Conservation (phyloP, 2,888 invertebrate genomes). For the Nemoura dubitans region DNA sequence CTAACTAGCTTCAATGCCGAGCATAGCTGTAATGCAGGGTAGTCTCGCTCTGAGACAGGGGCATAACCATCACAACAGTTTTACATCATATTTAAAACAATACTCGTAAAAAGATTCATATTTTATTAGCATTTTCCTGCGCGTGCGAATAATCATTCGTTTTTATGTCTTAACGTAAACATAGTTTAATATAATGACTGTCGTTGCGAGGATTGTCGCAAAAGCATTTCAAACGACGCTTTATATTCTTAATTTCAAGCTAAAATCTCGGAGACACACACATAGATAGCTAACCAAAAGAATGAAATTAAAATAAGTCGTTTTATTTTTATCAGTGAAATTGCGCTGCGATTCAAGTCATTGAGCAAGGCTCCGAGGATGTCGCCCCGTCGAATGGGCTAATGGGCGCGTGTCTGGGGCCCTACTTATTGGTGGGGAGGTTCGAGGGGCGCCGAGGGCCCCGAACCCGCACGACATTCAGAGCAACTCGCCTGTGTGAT, state of each 20-base stretch:
- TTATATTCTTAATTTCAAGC: conserved; percentile 38
- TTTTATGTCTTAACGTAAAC: conserved; percentile 40
- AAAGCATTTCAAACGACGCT: conserved; percentile 22
- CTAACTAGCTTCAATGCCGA: neutral
- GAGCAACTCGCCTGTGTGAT: neutral
- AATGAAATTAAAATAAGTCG: conserved; percentile 35
- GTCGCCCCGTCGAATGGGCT: neutral
- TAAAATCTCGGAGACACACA: neutral
- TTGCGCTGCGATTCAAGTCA: conserved; percentile 1
- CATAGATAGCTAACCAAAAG: neutral
- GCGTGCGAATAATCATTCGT: conserved; percentile 28
- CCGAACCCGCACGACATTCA: neutral
- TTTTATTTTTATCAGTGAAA: conserved; percentile 39
- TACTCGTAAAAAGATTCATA: conserved; percentile 24
- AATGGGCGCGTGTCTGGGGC: neutral
- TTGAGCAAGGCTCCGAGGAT: neutral
- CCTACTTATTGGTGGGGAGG: neutral
- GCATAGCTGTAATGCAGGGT: neutral
- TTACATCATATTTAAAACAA: conserved; percentile 40
- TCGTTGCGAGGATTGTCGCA: conserved; percentile 36
- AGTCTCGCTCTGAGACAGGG: neutral
- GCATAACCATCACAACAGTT: conserved; percentile 17
- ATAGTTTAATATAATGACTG: conserved; percentile 34
- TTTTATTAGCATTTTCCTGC: conserved; percentile 40
- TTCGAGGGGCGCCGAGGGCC: neutral